Conservation (phyloP, 1,140 invertebrate genomes). For the Neotoxoptera formosana region DNA sequence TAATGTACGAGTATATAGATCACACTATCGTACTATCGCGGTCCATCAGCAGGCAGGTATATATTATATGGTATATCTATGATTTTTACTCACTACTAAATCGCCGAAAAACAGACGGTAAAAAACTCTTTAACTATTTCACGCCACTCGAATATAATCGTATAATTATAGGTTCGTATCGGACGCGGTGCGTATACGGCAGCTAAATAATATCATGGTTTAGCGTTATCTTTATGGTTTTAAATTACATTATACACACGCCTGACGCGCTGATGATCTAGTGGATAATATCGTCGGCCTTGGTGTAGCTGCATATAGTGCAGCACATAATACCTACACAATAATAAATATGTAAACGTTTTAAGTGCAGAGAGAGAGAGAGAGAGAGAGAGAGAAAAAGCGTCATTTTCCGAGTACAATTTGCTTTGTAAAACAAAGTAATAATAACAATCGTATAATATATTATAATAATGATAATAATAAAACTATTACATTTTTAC, state of each 20-base stretch:
- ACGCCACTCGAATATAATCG: not conserved
- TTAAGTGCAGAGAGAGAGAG: not conserved
- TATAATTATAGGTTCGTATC: not conserved
- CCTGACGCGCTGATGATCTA: not conserved
- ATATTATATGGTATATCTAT: not conserved
- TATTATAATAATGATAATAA: not conserved
- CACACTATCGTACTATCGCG: not conserved
- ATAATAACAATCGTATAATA: too few species aligned
- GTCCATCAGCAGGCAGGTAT: not conserved
- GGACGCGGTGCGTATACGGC: not conserved
- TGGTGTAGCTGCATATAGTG: constrained; percentile 7
- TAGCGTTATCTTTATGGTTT: not conserved
- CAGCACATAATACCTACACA: not conserved
- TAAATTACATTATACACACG: not conserved
- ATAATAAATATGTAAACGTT: not conserved
- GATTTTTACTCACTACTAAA: not conserved
- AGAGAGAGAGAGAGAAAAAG: not conserved
- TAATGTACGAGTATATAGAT: not conserved
- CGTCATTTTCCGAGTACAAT: not conserved
- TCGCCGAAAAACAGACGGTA: too few species aligned
- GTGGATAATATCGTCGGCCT: not conserved
- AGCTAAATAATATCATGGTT: not conserved
- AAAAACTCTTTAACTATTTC: not conserved
- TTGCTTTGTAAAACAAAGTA: not conserved
- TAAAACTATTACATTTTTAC: not conserved